Evolutionary conservation across 2,113 vertebrate species (phyloP).

Genomic region (Cromileptes altivelis): DNA sequence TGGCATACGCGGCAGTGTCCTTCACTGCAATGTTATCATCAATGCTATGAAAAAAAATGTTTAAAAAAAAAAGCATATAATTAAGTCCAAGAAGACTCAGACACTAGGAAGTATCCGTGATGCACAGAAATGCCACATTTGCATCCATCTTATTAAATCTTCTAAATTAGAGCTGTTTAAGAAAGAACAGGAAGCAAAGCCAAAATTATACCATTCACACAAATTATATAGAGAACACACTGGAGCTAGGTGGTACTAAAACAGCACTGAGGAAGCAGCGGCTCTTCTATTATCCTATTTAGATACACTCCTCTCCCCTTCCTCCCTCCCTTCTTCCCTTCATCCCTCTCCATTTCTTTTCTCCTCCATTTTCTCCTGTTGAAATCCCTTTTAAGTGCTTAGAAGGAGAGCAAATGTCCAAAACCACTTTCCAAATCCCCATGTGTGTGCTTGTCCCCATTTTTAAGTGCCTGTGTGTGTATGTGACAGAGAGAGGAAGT

Average conservation of each 20-base stretch:
- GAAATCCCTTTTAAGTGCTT: constrained; percentile 71
- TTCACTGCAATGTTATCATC: constrained; percentile 18
- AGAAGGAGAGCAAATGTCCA: constrained; percentile 72
- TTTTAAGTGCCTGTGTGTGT: constrained; percentile 54
- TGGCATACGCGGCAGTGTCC: constrained; percentile 9
- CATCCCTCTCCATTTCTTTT: constrained; percentile 50
- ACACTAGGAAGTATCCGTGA: constrained; percentile 3
- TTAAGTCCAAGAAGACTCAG: constrained; percentile 24
- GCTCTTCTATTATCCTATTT: constrained; percentile 59
- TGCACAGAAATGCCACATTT: constrained; percentile 1
- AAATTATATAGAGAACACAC: constrained; percentile 32
- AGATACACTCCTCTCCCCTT: constrained; percentile 28
- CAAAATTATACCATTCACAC: constrained; percentile 33
- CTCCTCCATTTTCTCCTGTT: constrained; percentile 56
- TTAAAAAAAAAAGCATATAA: constrained; percentile 11
- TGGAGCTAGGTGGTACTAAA: constrained; percentile 26
- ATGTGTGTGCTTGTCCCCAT: constrained; percentile 71
- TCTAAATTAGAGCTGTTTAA: constrained; percentile 12
- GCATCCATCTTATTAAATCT: constrained; percentile 17
- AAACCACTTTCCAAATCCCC: constrained; percentile 75
- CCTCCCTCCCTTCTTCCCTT: constrained; percentile 13
- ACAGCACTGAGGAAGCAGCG: constrained; percentile 34
- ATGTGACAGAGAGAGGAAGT: constrained; percentile 36
- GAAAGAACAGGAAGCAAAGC: constrained; percentile 5
- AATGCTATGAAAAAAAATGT: not conserved